phyloP scores from a whole-genome alignment of 2,797 vertebrate species.

The Pseudochromis fuscus region DNA sequence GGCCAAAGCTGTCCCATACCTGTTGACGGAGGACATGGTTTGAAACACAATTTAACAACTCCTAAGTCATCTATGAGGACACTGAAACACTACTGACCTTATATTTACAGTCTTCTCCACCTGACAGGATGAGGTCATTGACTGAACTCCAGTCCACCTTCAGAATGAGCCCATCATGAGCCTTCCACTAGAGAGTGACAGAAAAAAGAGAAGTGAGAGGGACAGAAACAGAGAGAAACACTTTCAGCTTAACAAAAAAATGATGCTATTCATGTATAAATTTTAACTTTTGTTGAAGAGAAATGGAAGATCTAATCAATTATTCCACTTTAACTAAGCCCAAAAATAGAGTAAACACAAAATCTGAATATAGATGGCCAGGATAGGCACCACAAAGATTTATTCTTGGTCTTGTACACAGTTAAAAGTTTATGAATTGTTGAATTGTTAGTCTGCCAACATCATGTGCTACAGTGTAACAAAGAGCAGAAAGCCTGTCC shows the following conservation, averaged over 20 bases:
- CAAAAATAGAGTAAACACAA: constrained; percentile 4
- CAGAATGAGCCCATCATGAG: constrained; percentile 94
- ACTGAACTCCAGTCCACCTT: constrained; percentile 98
- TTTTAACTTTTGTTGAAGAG: not conserved
- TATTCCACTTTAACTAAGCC: not conserved
- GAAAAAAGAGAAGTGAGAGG: constrained; percentile 46
- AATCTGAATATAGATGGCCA: not conserved
- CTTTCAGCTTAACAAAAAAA: constrained; percentile 3
- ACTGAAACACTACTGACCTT: constrained; percentile 85
- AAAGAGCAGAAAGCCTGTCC: constrained; percentile 13
- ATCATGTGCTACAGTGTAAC: constrained; percentile 3
- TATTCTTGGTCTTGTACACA: constrained; percentile 3
- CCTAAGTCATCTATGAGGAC: not conserved
- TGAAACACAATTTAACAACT: constrained; percentile 14
- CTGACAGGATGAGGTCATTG: constrained; percentile 94
- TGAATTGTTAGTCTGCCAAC: not conserved
- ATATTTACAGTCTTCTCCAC: constrained; percentile 96
- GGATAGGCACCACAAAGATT: not conserved
- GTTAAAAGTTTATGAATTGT: constrained; percentile 10
- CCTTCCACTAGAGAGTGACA: constrained; percentile 92
- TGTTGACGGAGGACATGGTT: constrained; percentile 63
- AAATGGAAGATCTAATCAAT: not conserved
- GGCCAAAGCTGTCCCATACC: constrained; percentile 97
- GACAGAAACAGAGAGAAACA: constrained; percentile 29
- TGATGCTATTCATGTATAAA: not conserved